A percentile compares a stretch with the other conserved stretches of the same genome.
These are phyloP conservation scores for Drosophila fulvimacula DNA, from an alignment of 2,888 invertebrate genomes.

Conservation along the genomic window DNA sequence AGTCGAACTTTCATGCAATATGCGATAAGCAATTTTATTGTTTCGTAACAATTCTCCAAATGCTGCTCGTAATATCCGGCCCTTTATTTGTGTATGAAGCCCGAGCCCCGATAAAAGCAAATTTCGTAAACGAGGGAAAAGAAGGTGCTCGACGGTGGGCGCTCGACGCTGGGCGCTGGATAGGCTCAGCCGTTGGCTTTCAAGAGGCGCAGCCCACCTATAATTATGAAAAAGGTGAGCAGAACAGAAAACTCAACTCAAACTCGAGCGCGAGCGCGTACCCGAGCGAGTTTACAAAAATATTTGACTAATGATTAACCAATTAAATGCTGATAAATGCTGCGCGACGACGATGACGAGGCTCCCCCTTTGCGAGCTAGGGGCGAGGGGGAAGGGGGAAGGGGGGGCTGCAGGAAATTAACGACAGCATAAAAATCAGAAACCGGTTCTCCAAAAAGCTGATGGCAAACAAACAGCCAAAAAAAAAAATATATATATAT, in stretches of 20 bases:
- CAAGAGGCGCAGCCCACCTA: conserved; percentile 17
- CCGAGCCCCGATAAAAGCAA: conserved; percentile 24
- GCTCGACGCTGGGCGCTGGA: neutral
- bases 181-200: conserved; percentile 1
- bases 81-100: conserved; percentile 25
- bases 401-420: conserved; percentile 20
- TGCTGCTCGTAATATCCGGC: conserved; percentile 43
- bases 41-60: conserved; percentile 24
- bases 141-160: neutral
- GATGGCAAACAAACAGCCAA: conserved; percentile 5
- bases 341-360: conserved; percentile 19
- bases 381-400: neutral
- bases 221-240: conserved; percentile 42
- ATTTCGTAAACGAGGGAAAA: neutral
- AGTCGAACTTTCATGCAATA: conserved; percentile 14
- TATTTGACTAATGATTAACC: conserved; percentile 78
- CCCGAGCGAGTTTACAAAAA: conserved; percentile 47
- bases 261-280: neutral
- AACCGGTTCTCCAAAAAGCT: conserved; percentile 32
- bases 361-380: neutral
- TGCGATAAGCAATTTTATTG: conserved; percentile 23
- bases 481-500: neutral
- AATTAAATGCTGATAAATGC: conserved; percentile 70
- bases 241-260: conserved; percentile 22
- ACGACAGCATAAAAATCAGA: conserved; percentile 32